A percentile compares a stretch with the other conserved stretches of the same genome.
Evolutionary conservation across 2,797 vertebrate species (phyloP).

Genomic region (Crenichthys baileyi): DNA sequence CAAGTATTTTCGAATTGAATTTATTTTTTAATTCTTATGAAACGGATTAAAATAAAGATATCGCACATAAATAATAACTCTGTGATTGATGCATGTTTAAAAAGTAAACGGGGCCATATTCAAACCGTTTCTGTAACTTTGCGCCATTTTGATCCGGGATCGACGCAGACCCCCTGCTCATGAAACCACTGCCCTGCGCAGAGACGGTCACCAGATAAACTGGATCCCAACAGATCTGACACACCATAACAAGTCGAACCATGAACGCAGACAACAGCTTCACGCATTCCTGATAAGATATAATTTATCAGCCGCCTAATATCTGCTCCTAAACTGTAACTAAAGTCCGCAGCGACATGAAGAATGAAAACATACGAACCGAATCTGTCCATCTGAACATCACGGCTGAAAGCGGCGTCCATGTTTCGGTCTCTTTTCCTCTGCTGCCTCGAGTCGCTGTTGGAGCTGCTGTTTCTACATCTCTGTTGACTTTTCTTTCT

Average conservation of each 20-base stretch:
- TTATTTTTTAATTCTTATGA: neutral
- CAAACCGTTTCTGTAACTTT: neutral
- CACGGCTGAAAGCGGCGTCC: too few relatives aligned
- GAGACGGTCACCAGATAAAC: neutral
- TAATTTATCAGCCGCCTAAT: neutral
- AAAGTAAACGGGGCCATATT: neutral
- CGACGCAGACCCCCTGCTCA: neutral
- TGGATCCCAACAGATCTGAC: neutral
- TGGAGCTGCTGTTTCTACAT: too few relatives aligned
- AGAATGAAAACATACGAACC: too few relatives aligned
- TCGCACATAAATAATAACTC: neutral
- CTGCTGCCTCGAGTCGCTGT: too few relatives aligned
- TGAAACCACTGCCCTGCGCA: neutral
- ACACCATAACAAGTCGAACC: neutral
- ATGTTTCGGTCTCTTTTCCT: too few relatives aligned
- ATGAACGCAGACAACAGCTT: neutral
- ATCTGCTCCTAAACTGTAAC: neutral
- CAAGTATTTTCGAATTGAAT: too few relatives aligned
- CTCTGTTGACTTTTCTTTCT: too few relatives aligned
- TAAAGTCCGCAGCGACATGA: neutral
- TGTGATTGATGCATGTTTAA: neutral
- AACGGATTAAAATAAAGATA: neutral
- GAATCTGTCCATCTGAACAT: too few relatives aligned
- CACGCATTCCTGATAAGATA: neutral
- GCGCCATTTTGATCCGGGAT: neutral